Base-by-base conservation (phyloP, 1,140 invertebrate genomes). In the Hyles euphorbiae region DNA sequence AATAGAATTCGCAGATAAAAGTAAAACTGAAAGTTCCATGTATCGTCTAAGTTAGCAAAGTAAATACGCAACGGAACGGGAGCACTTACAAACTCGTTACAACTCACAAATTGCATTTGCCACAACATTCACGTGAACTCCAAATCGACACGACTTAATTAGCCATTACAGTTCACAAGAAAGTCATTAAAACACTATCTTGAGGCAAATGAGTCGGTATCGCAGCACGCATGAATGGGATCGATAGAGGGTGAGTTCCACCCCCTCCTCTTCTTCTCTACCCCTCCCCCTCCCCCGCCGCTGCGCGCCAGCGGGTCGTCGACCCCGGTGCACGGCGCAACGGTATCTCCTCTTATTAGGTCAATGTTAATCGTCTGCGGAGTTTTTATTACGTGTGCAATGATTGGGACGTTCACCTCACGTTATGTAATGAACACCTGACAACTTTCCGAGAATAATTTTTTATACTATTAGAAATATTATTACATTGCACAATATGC, bases 201-300 rank as follows among this genome's bases (percentile, higher is more conserved):
- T 52, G 8, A 34, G 11, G 34, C 53, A 56, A 51, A 36, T 36
- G 36, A 52, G 51, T n/a, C 3, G 9, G 52, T 52, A 57, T 47
- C 36, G 50, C 2, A 10, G 5, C 65, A 75, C 68, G 73, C 68
- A 67, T 76, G 73, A 74, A 72, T 75, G 67, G 60, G 67, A 81
- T 81, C 78, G 75, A 81, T 81, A 71, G 65, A 52, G 60, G 52
- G 36, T n/a, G 44, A 34, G 50, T 8, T 40, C 36, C 36, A 40
- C 36, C 36, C 36, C 36, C 36, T 22, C 22, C 22, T 22, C 22
- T 22, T 22, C 22, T 22, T 22, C 36, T 5, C n/a, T n/a, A 22
- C n/a, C 5, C 7, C n/a, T 48, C n/a, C n/a, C n/a, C 8, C 46
- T 7, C 46, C 58, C 10, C 52, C 56, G 11, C 54, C 34, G 48